Evolutionary conservation across 2,888 invertebrate species (phyloP).

Genomic region (Enoplolaimus lenunculus): DNA sequence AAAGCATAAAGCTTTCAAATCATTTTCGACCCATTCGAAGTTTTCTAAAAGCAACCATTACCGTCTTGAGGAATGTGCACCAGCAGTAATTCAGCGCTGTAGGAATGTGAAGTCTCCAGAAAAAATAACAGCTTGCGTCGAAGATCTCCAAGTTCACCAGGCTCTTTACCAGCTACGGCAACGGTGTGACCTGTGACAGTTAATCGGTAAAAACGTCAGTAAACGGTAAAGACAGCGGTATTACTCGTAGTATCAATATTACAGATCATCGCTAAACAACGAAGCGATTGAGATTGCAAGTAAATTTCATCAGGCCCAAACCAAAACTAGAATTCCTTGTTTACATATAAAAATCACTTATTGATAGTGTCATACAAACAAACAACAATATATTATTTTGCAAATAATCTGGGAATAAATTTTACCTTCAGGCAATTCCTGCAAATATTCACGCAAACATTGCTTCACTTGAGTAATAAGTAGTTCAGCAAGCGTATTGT

Average conservation of each 20-base stretch:
- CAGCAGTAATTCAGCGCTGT: slow-evolving; percentile 70
- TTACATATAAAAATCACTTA: too few species aligned
- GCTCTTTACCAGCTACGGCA: slow-evolving; percentile 42
- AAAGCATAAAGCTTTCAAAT: too few species aligned
- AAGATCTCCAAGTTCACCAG: slow-evolving; percentile 48
- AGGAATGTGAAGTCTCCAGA: slow-evolving; percentile 62
- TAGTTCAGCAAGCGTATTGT: slow-evolving; percentile 75
- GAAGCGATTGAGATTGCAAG: slow-evolving; percentile 61
- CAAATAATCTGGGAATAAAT: too few species aligned
- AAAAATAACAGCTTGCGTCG: slow-evolving; percentile 58
- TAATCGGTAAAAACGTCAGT: too few species aligned
- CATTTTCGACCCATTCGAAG: too few species aligned
- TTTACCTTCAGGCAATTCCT: slow-evolving; percentile 37
- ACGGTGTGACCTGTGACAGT: slow-evolving; percentile 41
- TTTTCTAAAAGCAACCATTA: too few species aligned
- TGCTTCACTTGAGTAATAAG: slow-evolving; percentile 58
- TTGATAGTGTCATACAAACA: too few species aligned
- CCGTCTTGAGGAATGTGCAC: slow-evolving; percentile 66
- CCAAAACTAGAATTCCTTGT: too few species aligned
- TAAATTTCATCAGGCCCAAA: slow-evolving; percentile 28
- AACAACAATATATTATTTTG: too few species aligned
- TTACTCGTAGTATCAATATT: too few species aligned
- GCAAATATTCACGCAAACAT: slow-evolving; percentile 42
- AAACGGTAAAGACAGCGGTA: too few species aligned
- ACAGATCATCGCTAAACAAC: too few species aligned